Percentiles rank a stretch among this genome's conserved stretches.
phyloP scores from a whole-genome alignment of 2,797 vertebrate genomes.

The Manis javanica region DNA sequence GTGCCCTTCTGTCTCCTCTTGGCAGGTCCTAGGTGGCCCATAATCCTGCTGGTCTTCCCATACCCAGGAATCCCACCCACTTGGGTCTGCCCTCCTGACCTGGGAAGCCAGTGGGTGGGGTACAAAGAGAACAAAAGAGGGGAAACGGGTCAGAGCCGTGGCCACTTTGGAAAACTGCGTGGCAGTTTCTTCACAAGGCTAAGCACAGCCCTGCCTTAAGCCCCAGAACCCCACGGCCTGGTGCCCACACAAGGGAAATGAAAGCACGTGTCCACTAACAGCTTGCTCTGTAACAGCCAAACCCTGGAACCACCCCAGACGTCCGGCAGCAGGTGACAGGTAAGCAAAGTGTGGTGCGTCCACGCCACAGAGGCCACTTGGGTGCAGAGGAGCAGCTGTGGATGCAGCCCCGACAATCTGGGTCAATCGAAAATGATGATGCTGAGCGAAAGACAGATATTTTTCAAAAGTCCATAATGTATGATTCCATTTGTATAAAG shows the following conservation, averaged over 20 bases:
- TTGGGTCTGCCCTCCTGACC: neutral
- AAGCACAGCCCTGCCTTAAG: rapidly evolving
- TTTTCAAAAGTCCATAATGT: neutral
- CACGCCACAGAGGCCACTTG: rapidly evolving
- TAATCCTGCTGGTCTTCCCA: rapidly evolving
- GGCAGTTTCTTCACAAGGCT: neutral
- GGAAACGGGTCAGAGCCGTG: neutral
- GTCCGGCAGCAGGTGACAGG: neutral
- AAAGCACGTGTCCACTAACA: rapidly evolving
- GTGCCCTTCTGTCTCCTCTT: neutral
- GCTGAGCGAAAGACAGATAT: neutral
- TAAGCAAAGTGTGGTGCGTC: neutral
- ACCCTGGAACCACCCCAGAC: neutral
- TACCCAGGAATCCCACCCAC: neutral
- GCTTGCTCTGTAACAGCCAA: no score
- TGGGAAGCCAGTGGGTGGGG: neutral
- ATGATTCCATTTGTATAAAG: neutral
- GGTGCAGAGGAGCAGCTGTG: rapidly evolving
- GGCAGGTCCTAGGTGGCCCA: rapidly evolving
- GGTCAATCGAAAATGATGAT: rapidly evolving
- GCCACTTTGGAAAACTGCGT: neutral
- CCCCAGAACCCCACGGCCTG: rapidly evolving
- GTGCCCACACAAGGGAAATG: rapidly evolving
- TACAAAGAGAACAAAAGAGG: neutral
- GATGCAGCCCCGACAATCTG: rapidly evolving